A percentile compares a stretch with the other conserved stretches of the same genome.
Evolutionary conservation across 2,888 invertebrate species (phyloP).

Genomic region (Amphipyra tragopoginis): DNA sequence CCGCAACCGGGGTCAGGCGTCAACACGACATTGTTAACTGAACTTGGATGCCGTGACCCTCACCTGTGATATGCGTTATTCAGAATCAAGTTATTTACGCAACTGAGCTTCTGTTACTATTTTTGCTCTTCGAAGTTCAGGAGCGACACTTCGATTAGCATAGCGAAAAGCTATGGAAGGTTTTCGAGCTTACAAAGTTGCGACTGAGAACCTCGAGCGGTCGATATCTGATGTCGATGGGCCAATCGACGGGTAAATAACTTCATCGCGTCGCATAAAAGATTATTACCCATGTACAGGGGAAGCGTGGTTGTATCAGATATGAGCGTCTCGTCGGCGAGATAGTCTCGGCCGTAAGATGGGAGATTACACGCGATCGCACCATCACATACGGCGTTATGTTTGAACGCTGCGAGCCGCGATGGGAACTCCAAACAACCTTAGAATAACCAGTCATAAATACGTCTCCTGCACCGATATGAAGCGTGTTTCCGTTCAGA

Average conservation of each 20-base stretch:
- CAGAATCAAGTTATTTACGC: constrained; percentile 35
- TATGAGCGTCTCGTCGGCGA: constrained; percentile 60
- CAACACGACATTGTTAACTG: constrained; percentile 73
- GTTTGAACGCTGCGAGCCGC: constrained; percentile 67
- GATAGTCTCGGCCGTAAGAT: constrained; percentile 58
- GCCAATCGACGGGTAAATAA: constrained; percentile 71
- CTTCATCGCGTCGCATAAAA: constrained; percentile 75
- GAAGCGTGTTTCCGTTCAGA: constrained; percentile 72
- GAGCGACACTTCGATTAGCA: constrained; percentile 15
- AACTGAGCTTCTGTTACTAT: constrained; percentile 14
- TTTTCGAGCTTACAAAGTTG: constrained; percentile 49
- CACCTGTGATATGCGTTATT: constrained; percentile 66
- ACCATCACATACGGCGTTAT: constrained; percentile 61
- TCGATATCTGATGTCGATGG: constrained; percentile 58
- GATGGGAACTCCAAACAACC: constrained; percentile 79
- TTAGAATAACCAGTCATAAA: constrained; percentile 75
- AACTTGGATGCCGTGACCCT: constrained; percentile 72
- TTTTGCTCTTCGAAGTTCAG: not conserved
- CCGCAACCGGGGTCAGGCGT: constrained; percentile 64
- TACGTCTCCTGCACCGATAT: constrained; percentile 67
- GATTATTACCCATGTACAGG: constrained; percentile 69
- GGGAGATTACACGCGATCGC: constrained; percentile 65
- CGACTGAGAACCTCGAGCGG: constrained; percentile 32
- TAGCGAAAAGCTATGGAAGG: constrained; percentile 9
- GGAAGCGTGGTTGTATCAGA: constrained; percentile 71